phyloP scores from a whole-genome alignment of 2,888 invertebrate genomes.

The Euzetes globulus region DNA sequence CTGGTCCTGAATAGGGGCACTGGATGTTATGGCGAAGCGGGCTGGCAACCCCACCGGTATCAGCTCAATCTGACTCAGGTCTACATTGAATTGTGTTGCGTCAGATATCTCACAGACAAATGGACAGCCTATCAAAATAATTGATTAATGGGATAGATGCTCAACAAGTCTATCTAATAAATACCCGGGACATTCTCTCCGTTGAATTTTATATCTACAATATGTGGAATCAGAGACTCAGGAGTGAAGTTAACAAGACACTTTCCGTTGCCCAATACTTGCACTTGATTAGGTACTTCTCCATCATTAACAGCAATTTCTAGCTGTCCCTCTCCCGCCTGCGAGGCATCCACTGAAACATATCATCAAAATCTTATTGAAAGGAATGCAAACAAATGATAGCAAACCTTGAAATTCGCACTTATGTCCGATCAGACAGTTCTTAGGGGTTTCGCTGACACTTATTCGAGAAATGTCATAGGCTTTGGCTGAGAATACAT shows the following conservation, averaged over 20 bases:
- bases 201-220: constrained; percentile 92
- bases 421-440: constrained; percentile 79
- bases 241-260: constrained; percentile 92
- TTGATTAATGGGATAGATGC: too few relatives aligned
- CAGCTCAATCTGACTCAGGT: constrained; percentile 67
- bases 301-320: constrained; percentile 99
- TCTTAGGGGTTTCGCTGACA: constrained; percentile 87
- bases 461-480: constrained; percentile 88
- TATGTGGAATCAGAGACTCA: constrained; percentile 78
- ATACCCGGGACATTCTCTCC: constrained; percentile 42
- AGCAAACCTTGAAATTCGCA: constrained; percentile 85
- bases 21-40: constrained; percentile 60
- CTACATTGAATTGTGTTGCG: constrained; percentile 65
- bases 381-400: background rate
- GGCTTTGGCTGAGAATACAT: constrained; percentile 84
- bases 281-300: constrained; percentile 94
- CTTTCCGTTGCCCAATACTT: constrained; percentile 87
- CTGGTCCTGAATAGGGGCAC: constrained; percentile 43
- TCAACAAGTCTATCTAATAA: too few relatives aligned
- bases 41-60: constrained; percentile 74
- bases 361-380: constrained; percentile 37
- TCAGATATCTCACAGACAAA: constrained; percentile 77
- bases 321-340: constrained; percentile 96
- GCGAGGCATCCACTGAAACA: constrained; percentile 84
- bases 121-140: constrained; percentile 58